Conservation (phyloP, 2,888 invertebrate genomes). For the Taenaris catops region DNA sequence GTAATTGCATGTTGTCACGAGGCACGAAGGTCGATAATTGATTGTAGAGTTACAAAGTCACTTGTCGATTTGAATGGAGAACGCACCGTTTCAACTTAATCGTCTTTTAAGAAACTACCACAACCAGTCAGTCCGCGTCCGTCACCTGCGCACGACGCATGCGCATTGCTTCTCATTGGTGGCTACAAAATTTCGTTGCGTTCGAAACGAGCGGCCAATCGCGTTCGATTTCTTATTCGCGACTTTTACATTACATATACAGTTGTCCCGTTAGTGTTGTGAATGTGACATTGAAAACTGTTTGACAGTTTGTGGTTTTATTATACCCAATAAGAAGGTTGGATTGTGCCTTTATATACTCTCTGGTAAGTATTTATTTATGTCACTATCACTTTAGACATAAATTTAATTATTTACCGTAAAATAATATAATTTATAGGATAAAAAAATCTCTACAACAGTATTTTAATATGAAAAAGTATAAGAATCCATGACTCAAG, state of each 20-base stretch:
- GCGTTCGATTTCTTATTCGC: conserved; percentile 60
- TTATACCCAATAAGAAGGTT: conserved; percentile 36
- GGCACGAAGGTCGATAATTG: conserved; percentile 29
- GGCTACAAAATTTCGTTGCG: conserved; percentile 52
- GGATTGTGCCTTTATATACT: conserved; percentile 55
- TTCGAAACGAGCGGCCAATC: conserved; percentile 55
- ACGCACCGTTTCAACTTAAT: conserved; percentile 46
- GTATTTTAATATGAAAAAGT: conserved; percentile 7
- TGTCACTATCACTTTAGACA: no score
- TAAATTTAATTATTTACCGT: no score
- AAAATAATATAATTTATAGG: no score
- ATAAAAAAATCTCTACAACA: conserved; percentile 6
- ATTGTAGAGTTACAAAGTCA: conserved; percentile 29
- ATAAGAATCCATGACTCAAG: conserved; percentile 10
- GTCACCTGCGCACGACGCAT: conserved; percentile 52
- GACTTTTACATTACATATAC: conserved; percentile 55
- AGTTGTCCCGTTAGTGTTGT: conserved; percentile 62
- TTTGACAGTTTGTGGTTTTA: conserved; percentile 23
- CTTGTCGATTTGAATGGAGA: conserved; percentile 64
- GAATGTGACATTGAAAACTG: conserved; percentile 33
- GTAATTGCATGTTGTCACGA: conserved; percentile 11
- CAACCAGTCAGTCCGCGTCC: conserved; percentile 50
- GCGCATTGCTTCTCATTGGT: conserved; percentile 50
- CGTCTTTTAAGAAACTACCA: conserved; percentile 66
- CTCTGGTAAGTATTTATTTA: conserved; percentile 26